Evolutionary conservation across 92 coral and sea anemone genomes (phyloP).

Genomic region (Galaxea fascicularis): DNA sequence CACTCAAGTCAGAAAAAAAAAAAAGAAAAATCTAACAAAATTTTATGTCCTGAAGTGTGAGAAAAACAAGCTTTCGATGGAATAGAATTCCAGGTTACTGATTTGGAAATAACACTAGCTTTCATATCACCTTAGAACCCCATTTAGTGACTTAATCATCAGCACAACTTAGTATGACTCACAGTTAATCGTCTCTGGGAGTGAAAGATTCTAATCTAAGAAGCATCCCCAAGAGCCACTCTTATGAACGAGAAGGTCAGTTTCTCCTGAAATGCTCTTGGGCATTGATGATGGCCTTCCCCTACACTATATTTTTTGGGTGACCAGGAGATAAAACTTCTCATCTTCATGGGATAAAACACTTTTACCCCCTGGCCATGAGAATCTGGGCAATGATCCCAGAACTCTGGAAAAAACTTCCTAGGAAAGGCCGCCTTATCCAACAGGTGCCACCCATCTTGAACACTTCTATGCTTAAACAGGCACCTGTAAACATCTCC

Average conservation of each 20-base stretch:
- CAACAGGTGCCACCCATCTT: conserved; percentile 34
- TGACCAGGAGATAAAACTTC: conserved; percentile 59
- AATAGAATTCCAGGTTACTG: too few relatives aligned
- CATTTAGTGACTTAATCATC: background rate
- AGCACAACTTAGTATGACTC: background rate
- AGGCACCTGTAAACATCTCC: conserved; percentile 46
- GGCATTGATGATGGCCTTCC: conserved; percentile 8
- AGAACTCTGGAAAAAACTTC: conserved; percentile 34
- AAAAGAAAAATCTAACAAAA: too few relatives aligned
- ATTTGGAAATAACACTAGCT: too few relatives aligned
- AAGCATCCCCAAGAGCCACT: too few relatives aligned
- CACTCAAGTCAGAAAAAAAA: too few relatives aligned
- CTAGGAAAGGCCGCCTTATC: conserved; percentile 31
- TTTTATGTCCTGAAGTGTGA: background rate
- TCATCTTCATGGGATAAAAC: too few relatives aligned
- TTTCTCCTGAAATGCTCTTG: conserved; percentile 56
- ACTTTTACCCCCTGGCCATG: too few relatives aligned
- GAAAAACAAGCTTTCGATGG: background rate
- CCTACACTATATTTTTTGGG: conserved; percentile 31
- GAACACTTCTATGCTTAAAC: conserved; percentile 4
- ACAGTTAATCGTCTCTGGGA: background rate
- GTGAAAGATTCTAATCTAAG: background rate
- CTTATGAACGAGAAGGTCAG: conserved; percentile 42
- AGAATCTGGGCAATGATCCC: too few relatives aligned
- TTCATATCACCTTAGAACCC: background rate